These are phyloP conservation scores for Apamea sordens DNA, from an alignment of 2,888 invertebrate species.

Conservation along the genomic window DNA sequence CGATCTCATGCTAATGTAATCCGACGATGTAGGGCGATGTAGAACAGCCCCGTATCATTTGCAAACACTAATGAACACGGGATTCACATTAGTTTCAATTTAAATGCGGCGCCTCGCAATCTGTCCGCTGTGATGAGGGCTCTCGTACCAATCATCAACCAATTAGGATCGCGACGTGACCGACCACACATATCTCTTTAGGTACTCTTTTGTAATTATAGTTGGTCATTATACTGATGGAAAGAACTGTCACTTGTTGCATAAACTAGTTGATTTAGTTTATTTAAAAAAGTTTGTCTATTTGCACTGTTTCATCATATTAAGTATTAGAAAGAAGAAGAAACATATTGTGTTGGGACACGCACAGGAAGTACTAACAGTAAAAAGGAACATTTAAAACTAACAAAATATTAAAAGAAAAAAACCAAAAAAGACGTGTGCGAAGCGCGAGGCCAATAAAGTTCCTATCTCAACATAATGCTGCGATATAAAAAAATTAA, in stretches of 20 bases:
- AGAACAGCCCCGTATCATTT: constrained; percentile 14
- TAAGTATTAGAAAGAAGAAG: not conserved
- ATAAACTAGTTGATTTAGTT: not conserved
- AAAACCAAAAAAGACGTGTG: too few species aligned
- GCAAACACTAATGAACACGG: constrained; percentile 54
- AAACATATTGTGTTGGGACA: not conserved
- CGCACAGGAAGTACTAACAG: not conserved
- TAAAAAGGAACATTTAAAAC: not conserved
- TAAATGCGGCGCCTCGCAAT: constrained; percentile 51
- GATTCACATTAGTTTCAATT: constrained; percentile 61
- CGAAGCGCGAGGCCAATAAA: too few species aligned
- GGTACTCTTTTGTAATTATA: constrained; percentile 30
- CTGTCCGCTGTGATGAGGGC: constrained; percentile 58
- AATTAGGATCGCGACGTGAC: constrained; percentile 47
- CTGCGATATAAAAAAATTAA: too few species aligned
- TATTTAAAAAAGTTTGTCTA: too few species aligned
- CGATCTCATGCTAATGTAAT: constrained; percentile 46
- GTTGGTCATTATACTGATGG: constrained; percentile 17
- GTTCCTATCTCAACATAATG: too few species aligned
- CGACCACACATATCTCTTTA: constrained; percentile 27
- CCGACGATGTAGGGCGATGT: constrained; percentile 7
- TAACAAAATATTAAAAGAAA: not conserved
- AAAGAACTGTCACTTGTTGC: not conserved
- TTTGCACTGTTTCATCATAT: not conserved
- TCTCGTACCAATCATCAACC: constrained; percentile 51